phyloP scores from a whole-genome alignment of 30 jellyfish, hydroid and myxozoan genomes.

The Rhopilema esculentum region DNA sequence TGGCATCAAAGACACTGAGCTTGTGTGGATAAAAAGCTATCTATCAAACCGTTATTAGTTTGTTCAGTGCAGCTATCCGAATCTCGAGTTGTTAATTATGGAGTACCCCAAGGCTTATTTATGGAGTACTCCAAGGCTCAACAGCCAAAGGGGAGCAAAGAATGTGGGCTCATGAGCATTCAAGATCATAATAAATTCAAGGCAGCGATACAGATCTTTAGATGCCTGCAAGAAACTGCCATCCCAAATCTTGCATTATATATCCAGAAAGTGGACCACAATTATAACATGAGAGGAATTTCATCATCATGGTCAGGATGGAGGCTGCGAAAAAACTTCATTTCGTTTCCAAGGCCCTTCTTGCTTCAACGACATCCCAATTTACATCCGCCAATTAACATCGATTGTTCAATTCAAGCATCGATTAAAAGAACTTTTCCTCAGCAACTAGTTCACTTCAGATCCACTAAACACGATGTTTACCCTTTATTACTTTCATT shows the following conservation, averaged over 20 bases:
- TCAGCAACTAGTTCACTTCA: no score
- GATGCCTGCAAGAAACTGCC: slow-evolving; percentile 1
- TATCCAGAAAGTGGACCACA: background rate
- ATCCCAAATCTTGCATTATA: background rate
- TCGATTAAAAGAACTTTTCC: no score
- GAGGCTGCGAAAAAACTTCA: slow-evolving; percentile 43
- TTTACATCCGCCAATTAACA: slow-evolving; percentile 11
- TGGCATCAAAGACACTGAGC: background rate
- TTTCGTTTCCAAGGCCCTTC: slow-evolving; percentile 32
- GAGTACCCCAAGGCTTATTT: slow-evolving; percentile 72
- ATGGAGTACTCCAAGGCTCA: slow-evolving; percentile 38
- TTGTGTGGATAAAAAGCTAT: slow-evolving; percentile 8
- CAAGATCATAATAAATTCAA: no score
- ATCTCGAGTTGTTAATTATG: slow-evolving; percentile 35
- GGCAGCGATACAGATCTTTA: background rate
- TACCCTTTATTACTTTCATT: no score
- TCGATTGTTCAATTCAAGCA: no score
- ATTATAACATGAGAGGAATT: slow-evolving; percentile 26
- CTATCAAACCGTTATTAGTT: slow-evolving; percentile 36
- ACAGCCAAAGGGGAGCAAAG: slow-evolving; percentile 48
- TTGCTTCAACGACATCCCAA: slow-evolving; percentile 30
- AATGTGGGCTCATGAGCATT: slow-evolving; percentile 19
- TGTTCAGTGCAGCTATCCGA: slow-evolving; percentile 42
- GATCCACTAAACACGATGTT: no score
- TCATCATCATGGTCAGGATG: slow-evolving; percentile 23